Evolutionary conservation across 2,797 vertebrate species (phyloP).

Genomic region (Schizothorax lantsangensis): DNA sequence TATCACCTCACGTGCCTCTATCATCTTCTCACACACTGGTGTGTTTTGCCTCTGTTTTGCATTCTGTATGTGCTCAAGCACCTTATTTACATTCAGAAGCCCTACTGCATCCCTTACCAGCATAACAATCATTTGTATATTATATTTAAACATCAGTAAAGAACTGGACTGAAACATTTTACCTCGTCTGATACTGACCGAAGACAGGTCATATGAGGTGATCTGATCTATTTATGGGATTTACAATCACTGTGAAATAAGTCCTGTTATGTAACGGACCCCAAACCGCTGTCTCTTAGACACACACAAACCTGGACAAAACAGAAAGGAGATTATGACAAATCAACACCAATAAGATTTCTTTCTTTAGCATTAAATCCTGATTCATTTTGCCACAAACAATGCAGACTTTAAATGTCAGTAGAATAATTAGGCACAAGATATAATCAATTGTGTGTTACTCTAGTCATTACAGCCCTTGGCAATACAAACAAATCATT

Average conservation of each 20-base stretch:
- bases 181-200: constrained; percentile 30
- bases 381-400: background rate
- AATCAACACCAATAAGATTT: background rate
- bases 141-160: constrained; percentile 4
- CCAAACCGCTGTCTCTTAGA: background rate
- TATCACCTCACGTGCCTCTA: background rate
- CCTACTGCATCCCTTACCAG: background rate
- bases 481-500: background rate
- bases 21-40: background rate
- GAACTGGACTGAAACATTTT: background rate
- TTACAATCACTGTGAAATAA: constrained; percentile 33
- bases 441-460: background rate
- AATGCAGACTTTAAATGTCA: background rate
- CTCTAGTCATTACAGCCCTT: background rate
- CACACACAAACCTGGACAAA: background rate
- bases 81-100: constrained; percentile 31
- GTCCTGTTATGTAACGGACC: constrained; percentile 31
- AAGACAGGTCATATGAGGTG: constrained; percentile 39
- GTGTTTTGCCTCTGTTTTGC: constrained; percentile 29
- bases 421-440: background rate
- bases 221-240: constrained; percentile 53
- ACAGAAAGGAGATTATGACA: background rate
- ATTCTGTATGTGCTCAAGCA: constrained; percentile 2
- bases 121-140: background rate
- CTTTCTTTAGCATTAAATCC: background rate